Evolutionary conservation across 2,113 vertebrate species (phyloP), one percentile per base, ranked within the genome.

Genomic region (Dissostichus mawsoni): DNA sequence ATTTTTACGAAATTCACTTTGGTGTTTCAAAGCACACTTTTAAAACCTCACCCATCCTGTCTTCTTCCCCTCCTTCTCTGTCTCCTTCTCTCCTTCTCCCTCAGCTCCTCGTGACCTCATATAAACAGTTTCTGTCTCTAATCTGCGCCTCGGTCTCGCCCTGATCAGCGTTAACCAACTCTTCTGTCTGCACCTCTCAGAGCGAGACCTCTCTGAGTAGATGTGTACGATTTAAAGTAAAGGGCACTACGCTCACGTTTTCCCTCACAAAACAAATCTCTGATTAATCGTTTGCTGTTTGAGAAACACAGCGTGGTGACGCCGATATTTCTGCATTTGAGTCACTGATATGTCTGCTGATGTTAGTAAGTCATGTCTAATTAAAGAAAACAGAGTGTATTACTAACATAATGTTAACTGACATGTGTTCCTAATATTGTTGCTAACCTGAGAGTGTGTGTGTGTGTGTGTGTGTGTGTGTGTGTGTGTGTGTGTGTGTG

Each of bases 71-170:
- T 41, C 41, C 52, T 61, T 2, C 57, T 64, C 18, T 41, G 5
- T 41, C 36, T 41, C 8, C 36, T 41, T 8, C 36, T 41, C 36
- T 41, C 36, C 36, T 41, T n/a, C n/a, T n/a, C 10, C 12, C 58
- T 80, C 78, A 67, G 55, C 67, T 82, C n/a, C 73, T 74, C 36
- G 53, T 80, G 69, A 85, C 76, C 77, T 85, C 69, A 71, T 76
- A n/a, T 67, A 53, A 85, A 80, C 68, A 61, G 57, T 53, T 69
- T 74, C 67, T 84, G 52, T 65, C 74, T 51, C n/a, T 83, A 58
- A 74, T 80, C 65, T 18, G 13, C 33, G 59, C 41, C 53, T 59
- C 52, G 29, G 55, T 67, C 63, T 14, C 1, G 50, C 3, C 62
- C 11, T 29, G 14, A 84, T 78, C 70, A 75, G 51, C 10, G 36